A percentile compares a stretch with the other conserved stretches of the same genome.
phyloP scores from a whole-genome alignment of 2,113 vertebrate genomes.

The Nycticorax nycticorax region DNA sequence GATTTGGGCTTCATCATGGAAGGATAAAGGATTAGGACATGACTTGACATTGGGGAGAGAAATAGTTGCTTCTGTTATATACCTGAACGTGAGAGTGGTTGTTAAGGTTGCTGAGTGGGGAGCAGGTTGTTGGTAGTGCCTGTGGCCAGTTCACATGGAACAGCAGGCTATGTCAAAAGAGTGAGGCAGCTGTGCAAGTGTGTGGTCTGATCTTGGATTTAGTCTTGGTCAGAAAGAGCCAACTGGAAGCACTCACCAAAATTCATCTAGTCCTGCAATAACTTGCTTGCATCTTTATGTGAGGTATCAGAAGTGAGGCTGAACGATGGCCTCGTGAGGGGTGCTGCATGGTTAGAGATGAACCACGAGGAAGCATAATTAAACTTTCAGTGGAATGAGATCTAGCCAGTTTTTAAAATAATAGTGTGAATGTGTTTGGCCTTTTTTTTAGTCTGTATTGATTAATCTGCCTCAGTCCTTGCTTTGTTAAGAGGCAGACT shows the following conservation, averaged over 20 bases:
- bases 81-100: not conserved
- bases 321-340: rapidly evolving
- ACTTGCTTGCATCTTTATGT: not conserved
- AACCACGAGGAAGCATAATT: not conserved
- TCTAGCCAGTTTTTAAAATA: not conserved
- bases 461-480: not conserved
- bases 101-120: not conserved
- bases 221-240: not conserved
- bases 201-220: not conserved
- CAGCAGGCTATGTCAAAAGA: rapidly evolving
- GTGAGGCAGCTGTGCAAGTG: not conserved
- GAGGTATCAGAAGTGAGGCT: not conserved
- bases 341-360: not conserved
- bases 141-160: not conserved
- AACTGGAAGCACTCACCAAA: not conserved
- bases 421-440: not conserved
- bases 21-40: not conserved
- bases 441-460: not conserved
- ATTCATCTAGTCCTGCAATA: not conserved
- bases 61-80: not conserved
- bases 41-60: not conserved
- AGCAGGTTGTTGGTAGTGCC: not conserved
- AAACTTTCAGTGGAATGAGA: not conserved
- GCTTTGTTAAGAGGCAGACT: not conserved
- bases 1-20: not conserved